Conservation (phyloP, 2,888 invertebrate genomes). For the Ganaspis brasiliensis region DNA sequence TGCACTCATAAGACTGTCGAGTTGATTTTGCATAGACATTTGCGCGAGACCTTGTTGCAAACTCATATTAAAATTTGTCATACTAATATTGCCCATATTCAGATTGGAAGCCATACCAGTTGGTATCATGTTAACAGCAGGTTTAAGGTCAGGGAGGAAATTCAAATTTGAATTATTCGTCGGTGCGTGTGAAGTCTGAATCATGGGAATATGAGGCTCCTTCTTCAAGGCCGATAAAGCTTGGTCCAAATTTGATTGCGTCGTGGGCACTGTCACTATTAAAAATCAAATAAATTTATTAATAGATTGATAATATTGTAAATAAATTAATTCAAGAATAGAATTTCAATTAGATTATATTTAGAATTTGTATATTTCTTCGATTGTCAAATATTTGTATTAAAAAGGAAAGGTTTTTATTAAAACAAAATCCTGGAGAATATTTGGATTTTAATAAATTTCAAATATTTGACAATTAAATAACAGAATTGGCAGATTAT, state of each 20-base stretch:
- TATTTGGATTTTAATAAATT: too few species aligned
- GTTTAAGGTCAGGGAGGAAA: constrained; percentile 74
- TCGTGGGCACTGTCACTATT: constrained; percentile 62
- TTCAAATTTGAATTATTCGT: constrained; percentile 72
- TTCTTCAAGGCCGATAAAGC: constrained; percentile 68
- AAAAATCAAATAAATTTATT: neutral
- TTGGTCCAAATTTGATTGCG: constrained; percentile 74
- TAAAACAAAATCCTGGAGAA: too few species aligned
- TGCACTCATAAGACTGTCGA: constrained; percentile 74
- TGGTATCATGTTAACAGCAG: constrained; percentile 73
- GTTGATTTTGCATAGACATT: constrained; percentile 75
- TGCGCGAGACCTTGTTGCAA: constrained; percentile 71
- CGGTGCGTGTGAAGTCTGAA: constrained; percentile 67
- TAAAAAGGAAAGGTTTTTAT: too few species aligned
- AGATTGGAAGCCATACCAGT: constrained; percentile 72
- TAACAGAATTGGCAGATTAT: too few species aligned
- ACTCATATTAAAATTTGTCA: constrained; percentile 73
- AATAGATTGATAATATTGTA: neutral
- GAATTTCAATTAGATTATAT: too few species aligned
- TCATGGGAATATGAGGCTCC: constrained; percentile 68
- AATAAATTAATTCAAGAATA: too few species aligned
- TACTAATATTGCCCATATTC: constrained; percentile 73
- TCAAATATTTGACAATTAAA: too few species aligned
- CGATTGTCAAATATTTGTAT: too few species aligned
- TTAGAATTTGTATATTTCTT: too few species aligned